Percentiles rank a stretch among this genome's conserved stretches.
phyloP scores from a whole-genome alignment of 2,888 invertebrate species.

The Neria commutata region DNA sequence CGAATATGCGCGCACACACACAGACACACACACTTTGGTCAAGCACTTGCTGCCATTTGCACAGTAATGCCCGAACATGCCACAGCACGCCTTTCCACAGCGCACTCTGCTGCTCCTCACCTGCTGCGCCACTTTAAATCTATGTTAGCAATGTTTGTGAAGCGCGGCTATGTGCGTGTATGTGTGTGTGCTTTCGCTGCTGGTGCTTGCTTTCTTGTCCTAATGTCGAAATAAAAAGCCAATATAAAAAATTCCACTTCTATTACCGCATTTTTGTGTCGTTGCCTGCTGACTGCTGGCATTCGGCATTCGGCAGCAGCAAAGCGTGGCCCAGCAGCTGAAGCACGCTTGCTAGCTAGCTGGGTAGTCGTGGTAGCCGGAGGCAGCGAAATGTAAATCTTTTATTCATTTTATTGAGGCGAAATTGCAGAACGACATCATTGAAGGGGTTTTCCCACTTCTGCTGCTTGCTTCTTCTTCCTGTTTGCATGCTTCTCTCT shows the following conservation, averaged over 20 bases:
- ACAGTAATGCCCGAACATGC: not conserved
- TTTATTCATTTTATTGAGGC: constrained; percentile 36
- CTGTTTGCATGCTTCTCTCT: not conserved
- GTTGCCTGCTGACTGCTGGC: constrained; percentile 8
- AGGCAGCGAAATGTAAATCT: constrained; percentile 30
- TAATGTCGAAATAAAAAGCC: constrained; percentile 34
- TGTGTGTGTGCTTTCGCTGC: no score
- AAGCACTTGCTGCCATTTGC: not conserved
- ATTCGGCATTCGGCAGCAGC: no score
- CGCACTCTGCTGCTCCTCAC: not conserved
- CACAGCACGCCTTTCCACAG: not conserved
- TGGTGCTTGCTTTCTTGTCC: not conserved
- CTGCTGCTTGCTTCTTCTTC: constrained; percentile 1
- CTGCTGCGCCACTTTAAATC: no score
- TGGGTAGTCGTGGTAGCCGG: not conserved
- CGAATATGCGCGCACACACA: no score
- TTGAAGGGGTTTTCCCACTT: constrained; percentile 7
- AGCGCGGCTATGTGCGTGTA: no score
- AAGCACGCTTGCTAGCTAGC: not conserved
- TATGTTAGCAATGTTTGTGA: no score
- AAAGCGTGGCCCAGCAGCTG: not conserved
- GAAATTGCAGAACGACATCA: constrained; percentile 23
- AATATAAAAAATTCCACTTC: constrained; percentile 32
- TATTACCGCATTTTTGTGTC: constrained; percentile 24
- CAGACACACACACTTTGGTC: not conserved